Evolutionary conservation across 2,888 invertebrate species (phyloP).

Genomic region (Andrena flavipes): DNA sequence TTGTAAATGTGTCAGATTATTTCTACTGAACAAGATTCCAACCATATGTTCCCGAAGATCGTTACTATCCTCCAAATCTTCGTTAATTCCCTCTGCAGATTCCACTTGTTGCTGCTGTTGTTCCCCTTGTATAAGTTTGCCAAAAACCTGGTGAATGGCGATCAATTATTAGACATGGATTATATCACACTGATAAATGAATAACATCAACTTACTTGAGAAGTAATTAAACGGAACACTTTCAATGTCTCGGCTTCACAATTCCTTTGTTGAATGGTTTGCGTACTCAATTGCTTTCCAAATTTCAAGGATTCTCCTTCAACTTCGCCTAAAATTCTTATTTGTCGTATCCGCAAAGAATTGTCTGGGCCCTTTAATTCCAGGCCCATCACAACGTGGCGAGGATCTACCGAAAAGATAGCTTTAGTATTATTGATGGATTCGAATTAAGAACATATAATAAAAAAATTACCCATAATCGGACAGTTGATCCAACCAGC

Average conservation of each 20-base stretch:
- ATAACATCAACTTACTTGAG: constrained; percentile 88
- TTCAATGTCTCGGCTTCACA: constrained; percentile 96
- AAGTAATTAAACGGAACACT: constrained; percentile 96
- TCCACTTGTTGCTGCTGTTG: constrained; percentile 84
- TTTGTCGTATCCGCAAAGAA: constrained; percentile 94
- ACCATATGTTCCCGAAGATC: constrained; percentile 98
- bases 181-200: not conserved
- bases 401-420: constrained; percentile 81
- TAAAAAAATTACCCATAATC: constrained; percentile 87
- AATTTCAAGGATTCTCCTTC: constrained; percentile 86
- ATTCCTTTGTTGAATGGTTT: constrained; percentile 92
- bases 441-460: constrained; percentile 1
- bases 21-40: constrained; percentile 97
- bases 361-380: constrained; percentile 97
- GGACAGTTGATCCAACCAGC: constrained; percentile 97
- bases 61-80: constrained; percentile 85
- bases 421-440: constrained; percentile 1
- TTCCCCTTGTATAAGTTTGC: constrained; percentile 93
- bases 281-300: constrained; percentile 86
- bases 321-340: constrained; percentile 89
- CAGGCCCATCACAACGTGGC: constrained; percentile 89
- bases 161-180: not conserved
- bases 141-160: constrained; percentile 90
- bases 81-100: constrained; percentile 79
- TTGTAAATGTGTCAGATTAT: constrained; percentile 96